Evolutionary conservation across 2,888 invertebrate genomes (phyloP).

Genomic region (Pristionchus exspectatus): DNA sequence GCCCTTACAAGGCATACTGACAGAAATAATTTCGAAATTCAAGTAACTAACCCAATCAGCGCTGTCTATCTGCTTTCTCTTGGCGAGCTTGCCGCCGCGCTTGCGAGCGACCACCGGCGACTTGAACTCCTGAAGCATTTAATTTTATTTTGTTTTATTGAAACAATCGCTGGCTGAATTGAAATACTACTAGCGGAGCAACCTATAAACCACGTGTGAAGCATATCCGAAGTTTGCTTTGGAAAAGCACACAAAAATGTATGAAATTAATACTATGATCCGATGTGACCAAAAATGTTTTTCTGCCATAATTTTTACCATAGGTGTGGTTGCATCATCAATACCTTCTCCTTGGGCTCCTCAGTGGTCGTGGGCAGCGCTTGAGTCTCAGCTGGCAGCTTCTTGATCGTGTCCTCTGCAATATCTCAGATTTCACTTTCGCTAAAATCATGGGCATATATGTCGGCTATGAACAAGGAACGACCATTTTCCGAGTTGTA

Average conservation of each 20-base stretch:
- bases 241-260: too few species aligned
- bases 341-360: background rate
- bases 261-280: background rate
- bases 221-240: too few species aligned
- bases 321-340: background rate
- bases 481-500: too few species aligned
- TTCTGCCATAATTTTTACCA: background rate
- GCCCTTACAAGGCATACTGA: too few species aligned
- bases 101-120: slow-evolving; percentile 50
- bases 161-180: background rate
- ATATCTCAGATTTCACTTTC: background rate
- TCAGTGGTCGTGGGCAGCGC: slow-evolving; percentile 29
- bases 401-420: slow-evolving; percentile 13
- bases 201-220: too few species aligned
- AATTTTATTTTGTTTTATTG: too few species aligned
- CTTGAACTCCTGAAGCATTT: slow-evolving; percentile 6
- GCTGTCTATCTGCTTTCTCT: slow-evolving; percentile 42
- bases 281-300: background rate
- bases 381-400: background rate
- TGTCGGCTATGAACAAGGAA: too few species aligned
- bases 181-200: too few species aligned
- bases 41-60: background rate
- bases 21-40: too few species aligned
- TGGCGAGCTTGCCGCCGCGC: slow-evolving; percentile 46
- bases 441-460: too few species aligned